Conservation (phyloP, 2,888 invertebrate species). For the Marronus borbonicus region DNA sequence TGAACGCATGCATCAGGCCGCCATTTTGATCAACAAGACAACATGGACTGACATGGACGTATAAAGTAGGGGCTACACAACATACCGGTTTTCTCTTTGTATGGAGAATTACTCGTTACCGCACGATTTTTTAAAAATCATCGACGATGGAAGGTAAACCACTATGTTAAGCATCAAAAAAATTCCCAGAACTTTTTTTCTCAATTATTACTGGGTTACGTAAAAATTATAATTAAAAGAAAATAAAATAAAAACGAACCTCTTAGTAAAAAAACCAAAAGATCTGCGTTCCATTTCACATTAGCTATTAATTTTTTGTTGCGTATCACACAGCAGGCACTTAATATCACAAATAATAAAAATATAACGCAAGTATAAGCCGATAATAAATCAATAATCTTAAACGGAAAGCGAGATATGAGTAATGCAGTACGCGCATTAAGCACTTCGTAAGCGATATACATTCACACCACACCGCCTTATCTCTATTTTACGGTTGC, state of each 20-base stretch:
- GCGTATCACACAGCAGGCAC: constrained; percentile 24
- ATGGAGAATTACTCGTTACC: constrained; percentile 35
- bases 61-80: constrained; percentile 44
- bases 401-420: constrained; percentile 24
- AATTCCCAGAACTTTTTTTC: constrained; percentile 12
- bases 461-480: constrained; percentile 11
- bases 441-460: constrained; percentile 28
- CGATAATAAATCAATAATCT: too few relatives aligned
- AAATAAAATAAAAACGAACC: constrained; percentile 78
- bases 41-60: constrained; percentile 40
- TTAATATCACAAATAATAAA: constrained; percentile 22
- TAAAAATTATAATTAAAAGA: constrained; percentile 72
- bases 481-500: constrained; percentile 53
- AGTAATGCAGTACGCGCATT: constrained; percentile 31
- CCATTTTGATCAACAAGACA: constrained; percentile 50
- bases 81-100: constrained; percentile 44
- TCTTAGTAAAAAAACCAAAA: constrained; percentile 87
- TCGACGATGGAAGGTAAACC: constrained; percentile 18
- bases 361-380: background rate
- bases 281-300: constrained; percentile 85
- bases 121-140: constrained; percentile 12
- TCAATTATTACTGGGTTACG: constrained; percentile 60
- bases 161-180: background rate
- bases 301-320: constrained; percentile 63
- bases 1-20: constrained; percentile 48